Percentiles rank a stretch among this genome's conserved stretches.
These are phyloP conservation scores for Archips crataeganus DNA, from an alignment of 2,888 invertebrate genomes.

Conservation along the genomic window DNA sequence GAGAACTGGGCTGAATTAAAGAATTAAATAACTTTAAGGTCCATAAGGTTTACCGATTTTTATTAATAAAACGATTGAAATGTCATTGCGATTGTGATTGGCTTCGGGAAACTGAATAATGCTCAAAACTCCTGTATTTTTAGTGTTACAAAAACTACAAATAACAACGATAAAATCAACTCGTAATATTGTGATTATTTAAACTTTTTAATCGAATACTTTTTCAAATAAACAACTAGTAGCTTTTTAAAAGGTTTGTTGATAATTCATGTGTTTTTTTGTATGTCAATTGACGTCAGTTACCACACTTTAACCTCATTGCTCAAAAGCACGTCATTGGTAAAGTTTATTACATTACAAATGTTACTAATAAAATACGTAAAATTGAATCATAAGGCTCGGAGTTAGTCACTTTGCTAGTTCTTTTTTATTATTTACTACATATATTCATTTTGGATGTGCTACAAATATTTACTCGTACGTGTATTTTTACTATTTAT, in stretches of 20 bases:
- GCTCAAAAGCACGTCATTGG: conserved; percentile 32
- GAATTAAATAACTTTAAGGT: conserved; percentile 7
- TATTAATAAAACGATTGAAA: background rate
- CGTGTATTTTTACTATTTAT: background rate
- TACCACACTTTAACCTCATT: conserved; percentile 29
- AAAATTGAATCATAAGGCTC: conserved; percentile 32
- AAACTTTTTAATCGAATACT: background rate
- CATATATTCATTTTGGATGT: conserved; percentile 34
- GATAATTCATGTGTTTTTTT: conserved; percentile 9
- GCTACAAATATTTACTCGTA: background rate
- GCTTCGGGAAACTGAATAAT: conserved; percentile 14
- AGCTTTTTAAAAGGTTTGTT: background rate
- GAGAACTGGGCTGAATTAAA: conserved; percentile 4
- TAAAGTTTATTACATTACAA: conserved; percentile 15
- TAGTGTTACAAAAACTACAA: conserved; percentile 1
- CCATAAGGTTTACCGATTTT: background rate
- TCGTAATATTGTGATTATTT: conserved; percentile 1
- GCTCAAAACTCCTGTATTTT: conserved; percentile 4
- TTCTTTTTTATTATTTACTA: conserved; percentile 10
- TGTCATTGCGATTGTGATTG: conserved; percentile 6
- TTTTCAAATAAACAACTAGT: background rate
- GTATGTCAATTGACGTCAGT: conserved; percentile 27
- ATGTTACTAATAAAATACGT: conserved; percentile 33
- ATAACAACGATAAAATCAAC: conserved; percentile 7
- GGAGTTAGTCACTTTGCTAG: conserved; percentile 33